Conservation (phyloP, 1,140 invertebrate species). For the Lucilia cuprina region DNA sequence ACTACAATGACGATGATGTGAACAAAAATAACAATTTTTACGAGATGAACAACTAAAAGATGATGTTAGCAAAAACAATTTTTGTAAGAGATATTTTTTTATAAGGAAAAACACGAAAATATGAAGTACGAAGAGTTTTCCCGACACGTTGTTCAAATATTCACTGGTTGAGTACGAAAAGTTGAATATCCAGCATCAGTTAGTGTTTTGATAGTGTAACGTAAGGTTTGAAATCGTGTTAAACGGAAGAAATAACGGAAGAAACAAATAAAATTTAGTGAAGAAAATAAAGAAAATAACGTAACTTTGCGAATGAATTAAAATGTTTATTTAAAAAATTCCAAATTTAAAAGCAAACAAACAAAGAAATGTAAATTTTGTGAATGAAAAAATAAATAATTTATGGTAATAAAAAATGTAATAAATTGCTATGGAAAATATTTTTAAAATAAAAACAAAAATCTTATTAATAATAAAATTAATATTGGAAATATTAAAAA, state of each 20-base stretch:
- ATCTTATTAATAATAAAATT: background rate
- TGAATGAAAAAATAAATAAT: background rate
- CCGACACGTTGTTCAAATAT: background rate
- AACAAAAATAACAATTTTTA: background rate
- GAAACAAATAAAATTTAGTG: background rate
- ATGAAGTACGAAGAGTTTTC: background rate
- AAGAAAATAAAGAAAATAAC: background rate
- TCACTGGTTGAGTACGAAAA: background rate
- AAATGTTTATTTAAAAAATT: background rate
- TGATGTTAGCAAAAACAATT: slow-evolving; percentile 12
- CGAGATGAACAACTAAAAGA: background rate
- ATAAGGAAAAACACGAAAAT: background rate
- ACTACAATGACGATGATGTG: background rate
- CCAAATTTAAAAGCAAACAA: background rate
- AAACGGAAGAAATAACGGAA: background rate
- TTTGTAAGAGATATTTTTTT: background rate
- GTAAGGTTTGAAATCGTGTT: background rate
- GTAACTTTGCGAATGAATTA: background rate
- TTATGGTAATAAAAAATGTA: background rate
- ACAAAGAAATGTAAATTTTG: background rate
- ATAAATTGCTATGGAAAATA: background rate
- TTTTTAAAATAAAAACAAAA: background rate
- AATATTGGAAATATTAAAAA: background rate
- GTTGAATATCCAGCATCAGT: slow-evolving; percentile 8
- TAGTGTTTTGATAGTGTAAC: slow-evolving; percentile 17